phyloP scores from a whole-genome alignment of 2,888 invertebrate genomes.

The Uropetala carovei region DNA sequence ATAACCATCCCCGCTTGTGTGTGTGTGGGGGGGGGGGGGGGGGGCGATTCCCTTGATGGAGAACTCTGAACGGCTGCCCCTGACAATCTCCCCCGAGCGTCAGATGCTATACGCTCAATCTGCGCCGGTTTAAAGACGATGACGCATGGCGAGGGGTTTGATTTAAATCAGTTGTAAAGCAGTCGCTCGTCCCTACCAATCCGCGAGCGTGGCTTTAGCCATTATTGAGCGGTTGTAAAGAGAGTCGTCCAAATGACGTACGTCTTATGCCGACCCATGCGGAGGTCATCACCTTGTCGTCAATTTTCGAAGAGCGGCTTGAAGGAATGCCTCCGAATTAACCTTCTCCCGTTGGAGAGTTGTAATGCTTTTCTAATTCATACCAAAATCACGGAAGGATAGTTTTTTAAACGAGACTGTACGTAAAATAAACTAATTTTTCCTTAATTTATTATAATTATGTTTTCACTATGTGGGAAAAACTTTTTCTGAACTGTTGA shows the following conservation, averaged over 20 bases:
- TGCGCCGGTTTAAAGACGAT: slow-evolving; percentile 56
- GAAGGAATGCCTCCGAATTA: neutral
- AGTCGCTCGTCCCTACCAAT: neutral
- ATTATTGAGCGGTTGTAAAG: neutral
- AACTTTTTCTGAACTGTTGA: no score
- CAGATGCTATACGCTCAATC: slow-evolving; percentile 58
- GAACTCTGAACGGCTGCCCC: slow-evolving; percentile 55
- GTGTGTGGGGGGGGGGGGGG: neutral
- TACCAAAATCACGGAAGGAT: no score
- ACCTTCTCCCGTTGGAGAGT: no score
- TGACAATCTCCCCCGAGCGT: slow-evolving; percentile 54
- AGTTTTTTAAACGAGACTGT: no score
- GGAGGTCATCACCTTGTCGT: neutral
- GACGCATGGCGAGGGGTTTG: slow-evolving; percentile 46
- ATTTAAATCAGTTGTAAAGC: slow-evolving; percentile 37
- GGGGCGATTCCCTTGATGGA: slow-evolving; percentile 40
- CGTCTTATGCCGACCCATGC: neutral
- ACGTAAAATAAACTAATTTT: no score
- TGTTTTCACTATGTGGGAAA: no score
- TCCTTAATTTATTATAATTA: no score
- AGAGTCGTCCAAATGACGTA: neutral
- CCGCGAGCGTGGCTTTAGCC: neutral
- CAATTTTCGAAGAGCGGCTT: neutral
- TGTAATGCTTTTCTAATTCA: no score
- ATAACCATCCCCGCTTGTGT: neutral